Percentiles rank a stretch among this genome's conserved stretches.
Evolutionary conservation across 2,113 vertebrate species (phyloP).

Genomic region (Protobothrops flavoviridis): DNA sequence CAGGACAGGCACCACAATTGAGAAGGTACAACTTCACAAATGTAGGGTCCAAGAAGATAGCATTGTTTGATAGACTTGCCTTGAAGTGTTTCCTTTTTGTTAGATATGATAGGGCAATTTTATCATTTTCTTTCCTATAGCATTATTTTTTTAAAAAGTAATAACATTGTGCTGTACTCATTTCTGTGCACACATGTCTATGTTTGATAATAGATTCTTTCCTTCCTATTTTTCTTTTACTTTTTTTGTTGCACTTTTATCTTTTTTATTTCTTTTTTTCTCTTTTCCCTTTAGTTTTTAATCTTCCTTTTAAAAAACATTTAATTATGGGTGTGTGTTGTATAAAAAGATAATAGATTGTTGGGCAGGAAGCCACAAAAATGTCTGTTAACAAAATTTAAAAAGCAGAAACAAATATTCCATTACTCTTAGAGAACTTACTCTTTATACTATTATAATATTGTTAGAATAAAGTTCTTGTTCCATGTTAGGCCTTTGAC

Average conservation of each 20-base stretch:
- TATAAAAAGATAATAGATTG: neutral
- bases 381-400: neutral
- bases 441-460: conserved; percentile 33
- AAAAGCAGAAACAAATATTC: neutral
- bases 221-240: neutral
- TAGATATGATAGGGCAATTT: neutral
- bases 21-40: neutral
- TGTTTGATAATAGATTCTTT: neutral
- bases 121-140: neutral
- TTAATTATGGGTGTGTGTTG: neutral
- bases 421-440: neutral
- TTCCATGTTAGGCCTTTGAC: conserved; percentile 72
- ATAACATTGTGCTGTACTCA: neutral
- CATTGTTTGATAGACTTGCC: neutral
- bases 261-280: neutral
- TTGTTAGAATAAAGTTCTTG: conserved; percentile 67
- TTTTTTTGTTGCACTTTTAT: neutral
- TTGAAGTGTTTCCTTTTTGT: neutral
- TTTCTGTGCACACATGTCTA: neutral
- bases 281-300: neutral
- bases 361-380: conserved; percentile 12
- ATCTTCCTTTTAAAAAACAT: neutral
- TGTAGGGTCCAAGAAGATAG: neutral
- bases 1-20: neutral
- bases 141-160: neutral